Percentiles rank a stretch among this genome's conserved stretches.
These are phyloP conservation scores for Lasioglossum morio DNA, from an alignment of 2,888 invertebrate species.

Conservation along the genomic window DNA sequence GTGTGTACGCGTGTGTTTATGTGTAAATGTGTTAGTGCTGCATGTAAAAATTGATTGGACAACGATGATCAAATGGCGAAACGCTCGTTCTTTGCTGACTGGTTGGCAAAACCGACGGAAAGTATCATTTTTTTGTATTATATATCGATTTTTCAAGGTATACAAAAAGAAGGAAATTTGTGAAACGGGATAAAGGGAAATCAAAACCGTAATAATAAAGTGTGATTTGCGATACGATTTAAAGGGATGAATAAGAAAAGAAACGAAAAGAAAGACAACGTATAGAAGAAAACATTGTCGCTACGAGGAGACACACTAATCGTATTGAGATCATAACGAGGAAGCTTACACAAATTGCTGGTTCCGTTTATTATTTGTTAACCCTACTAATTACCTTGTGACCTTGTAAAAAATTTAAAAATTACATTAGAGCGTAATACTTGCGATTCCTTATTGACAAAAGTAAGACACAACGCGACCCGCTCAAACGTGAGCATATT, in stretches of 20 bases:
- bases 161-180: neutral
- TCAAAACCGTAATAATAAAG: neutral
- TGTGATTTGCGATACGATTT: constrained; percentile 23
- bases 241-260: constrained; percentile 14
- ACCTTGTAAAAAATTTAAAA: constrained; percentile 61
- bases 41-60: constrained; percentile 17
- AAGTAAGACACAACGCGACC: constrained; percentile 77
- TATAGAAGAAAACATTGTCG: constrained; percentile 18
- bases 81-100: constrained; percentile 2
- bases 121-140: neutral
- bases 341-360: constrained; percentile 68
- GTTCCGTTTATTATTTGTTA: constrained; percentile 57
- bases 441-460: constrained; percentile 69
- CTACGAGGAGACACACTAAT: constrained; percentile 53
- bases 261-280: constrained; percentile 22
- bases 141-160: neutral
- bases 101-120: neutral
- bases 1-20: neutral
- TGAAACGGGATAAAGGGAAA: neutral
- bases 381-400: constrained; percentile 69
- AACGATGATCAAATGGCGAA: constrained; percentile 21
- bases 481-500: constrained; percentile 78
- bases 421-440: constrained; percentile 69
- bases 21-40: neutral
- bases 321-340: constrained; percentile 66